Conservation (phyloP, 1,140 invertebrate species). For the Ostrea edulis region DNA sequence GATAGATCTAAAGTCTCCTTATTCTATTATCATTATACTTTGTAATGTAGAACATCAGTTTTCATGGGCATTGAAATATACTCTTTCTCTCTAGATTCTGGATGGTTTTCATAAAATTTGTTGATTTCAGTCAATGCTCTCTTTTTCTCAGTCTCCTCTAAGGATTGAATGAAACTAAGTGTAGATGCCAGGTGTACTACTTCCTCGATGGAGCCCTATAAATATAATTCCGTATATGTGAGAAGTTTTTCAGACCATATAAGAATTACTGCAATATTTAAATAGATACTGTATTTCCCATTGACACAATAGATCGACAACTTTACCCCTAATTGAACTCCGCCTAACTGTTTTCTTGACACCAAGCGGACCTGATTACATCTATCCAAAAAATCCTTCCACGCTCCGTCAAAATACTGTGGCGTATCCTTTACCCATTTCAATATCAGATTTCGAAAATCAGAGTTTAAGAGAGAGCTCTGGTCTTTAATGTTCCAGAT, state of each 20-base stretch:
- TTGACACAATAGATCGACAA: not conserved
- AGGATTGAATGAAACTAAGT: not conserved
- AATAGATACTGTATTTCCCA: too few species aligned
- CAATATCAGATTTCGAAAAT: not conserved
- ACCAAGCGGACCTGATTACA: not conserved
- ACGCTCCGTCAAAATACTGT: not conserved
- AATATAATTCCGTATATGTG: not conserved
- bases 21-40: not conserved
- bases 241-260: too few species aligned
- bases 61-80: not conserved
- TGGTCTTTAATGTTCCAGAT: not conserved
- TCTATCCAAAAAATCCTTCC: not conserved
- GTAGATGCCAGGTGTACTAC: not conserved
- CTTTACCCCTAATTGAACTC: not conserved
- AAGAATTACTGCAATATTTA: too few species aligned
- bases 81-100: not conserved
- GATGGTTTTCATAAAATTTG: not conserved
- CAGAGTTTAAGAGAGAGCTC: not conserved
- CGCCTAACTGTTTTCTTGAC: not conserved
- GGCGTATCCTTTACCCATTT: not conserved
- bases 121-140: not conserved
- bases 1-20: too few species aligned
- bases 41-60: not conserved
- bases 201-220: not conserved
- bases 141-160: not conserved